Conservation (phyloP, 2,888 invertebrate species). For the Ochlodes sylvanus region DNA sequence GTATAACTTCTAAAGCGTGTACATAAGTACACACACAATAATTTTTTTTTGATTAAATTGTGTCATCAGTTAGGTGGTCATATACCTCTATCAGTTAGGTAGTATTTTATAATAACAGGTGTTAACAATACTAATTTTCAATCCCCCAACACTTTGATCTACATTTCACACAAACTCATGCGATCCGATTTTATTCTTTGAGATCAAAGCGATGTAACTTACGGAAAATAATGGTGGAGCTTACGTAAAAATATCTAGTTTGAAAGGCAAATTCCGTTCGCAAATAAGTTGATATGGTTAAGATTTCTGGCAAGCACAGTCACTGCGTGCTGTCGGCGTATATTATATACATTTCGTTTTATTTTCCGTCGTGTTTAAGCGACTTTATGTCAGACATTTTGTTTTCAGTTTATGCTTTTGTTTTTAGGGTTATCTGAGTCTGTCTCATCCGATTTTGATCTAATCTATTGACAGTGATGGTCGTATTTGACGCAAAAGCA, state of each 20-base stretch:
- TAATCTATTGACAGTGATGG: too few species aligned
- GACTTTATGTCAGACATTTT: conserved; percentile 5
- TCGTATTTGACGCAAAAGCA: too few species aligned
- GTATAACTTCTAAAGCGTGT: too few species aligned
- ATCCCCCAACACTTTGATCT: not conserved
- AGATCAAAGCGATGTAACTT: conserved; percentile 51
- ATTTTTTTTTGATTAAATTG: too few species aligned
- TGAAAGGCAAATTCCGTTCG: conserved; percentile 67
- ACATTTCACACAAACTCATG: not conserved
- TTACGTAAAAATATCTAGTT: conserved; percentile 59
- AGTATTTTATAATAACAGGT: too few species aligned
- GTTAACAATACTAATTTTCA: too few species aligned
- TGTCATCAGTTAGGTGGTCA: too few species aligned
- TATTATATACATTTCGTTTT: conserved; percentile 21
- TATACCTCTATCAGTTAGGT: too few species aligned
- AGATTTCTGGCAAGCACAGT: conserved; percentile 42
- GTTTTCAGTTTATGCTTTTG: conserved; percentile 3
- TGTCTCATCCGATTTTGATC: not conserved
- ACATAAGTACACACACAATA: too few species aligned
- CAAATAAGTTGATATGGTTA: conserved; percentile 46
- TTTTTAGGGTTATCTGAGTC: not conserved
- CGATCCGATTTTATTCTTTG: not conserved
- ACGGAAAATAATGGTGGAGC: conserved; percentile 57
- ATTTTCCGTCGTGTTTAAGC: conserved; percentile 17
- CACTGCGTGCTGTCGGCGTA: conserved; percentile 21